These are phyloP conservation scores for Masticophis lateralis DNA, from an alignment of 2,797 vertebrate species.

Conservation along the genomic window DNA sequence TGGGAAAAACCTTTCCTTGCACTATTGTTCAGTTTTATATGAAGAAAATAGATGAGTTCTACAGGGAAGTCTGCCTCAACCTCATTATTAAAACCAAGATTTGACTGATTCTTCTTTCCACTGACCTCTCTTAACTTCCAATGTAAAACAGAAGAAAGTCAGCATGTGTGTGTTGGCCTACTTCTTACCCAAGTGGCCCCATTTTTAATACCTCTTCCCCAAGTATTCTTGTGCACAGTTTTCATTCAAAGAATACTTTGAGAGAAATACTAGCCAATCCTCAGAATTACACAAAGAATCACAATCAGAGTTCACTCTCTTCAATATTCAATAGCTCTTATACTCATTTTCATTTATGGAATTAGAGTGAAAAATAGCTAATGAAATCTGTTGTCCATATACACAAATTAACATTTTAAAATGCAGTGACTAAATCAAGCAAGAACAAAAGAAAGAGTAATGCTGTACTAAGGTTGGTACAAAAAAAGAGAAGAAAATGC, in stretches of 20 bases:
- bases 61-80: neutral
- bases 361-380: neutral
- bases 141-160: neutral
- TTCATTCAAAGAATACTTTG: neutral
- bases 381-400: neutral
- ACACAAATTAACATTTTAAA: neutral
- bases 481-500: neutral
- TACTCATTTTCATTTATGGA: neutral
- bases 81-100: constrained; percentile 11
- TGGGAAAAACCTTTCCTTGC: neutral
- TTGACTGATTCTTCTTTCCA: constrained; percentile 2
- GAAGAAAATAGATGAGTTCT: constrained; percentile 1
- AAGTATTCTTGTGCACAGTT: neutral
- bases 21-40: neutral
- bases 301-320: neutral
- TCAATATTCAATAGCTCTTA: neutral
- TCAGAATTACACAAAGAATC: neutral
- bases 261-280: neutral
- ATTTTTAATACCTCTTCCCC: neutral
- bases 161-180: neutral
- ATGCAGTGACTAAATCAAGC: neutral
- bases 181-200: neutral
- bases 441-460: neutral
- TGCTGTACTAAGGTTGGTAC: neutral
- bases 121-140: neutral